phyloP scores from a whole-genome alignment of 2,888 invertebrate genomes.

The Himalopsyche anomala region DNA sequence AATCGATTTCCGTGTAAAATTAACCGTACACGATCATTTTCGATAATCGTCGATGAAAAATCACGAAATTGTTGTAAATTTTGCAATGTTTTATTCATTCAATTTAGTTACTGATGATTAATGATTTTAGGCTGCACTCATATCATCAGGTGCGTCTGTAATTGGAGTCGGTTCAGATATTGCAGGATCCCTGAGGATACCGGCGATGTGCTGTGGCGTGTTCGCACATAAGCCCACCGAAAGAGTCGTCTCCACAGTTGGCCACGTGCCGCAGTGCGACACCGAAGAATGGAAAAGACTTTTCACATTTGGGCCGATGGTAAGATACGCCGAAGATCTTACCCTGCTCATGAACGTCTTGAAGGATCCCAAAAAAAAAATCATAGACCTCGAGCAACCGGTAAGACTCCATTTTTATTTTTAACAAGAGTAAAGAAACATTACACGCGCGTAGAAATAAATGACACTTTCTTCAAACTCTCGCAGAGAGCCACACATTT shows the following conservation, averaged over 20 bases:
- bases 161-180: conserved; percentile 92
- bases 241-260: conserved; percentile 79
- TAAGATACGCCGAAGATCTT: conserved; percentile 91
- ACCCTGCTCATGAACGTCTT: conserved; percentile 84
- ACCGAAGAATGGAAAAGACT: conserved; percentile 81
- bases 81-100: neutral
- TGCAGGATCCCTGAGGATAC: conserved; percentile 92
- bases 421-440: neutral
- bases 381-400: conserved; percentile 71
- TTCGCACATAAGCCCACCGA: conserved; percentile 94
- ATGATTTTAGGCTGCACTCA: conserved; percentile 79
- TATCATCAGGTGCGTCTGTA: conserved; percentile 88
- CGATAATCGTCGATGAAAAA: too few species aligned
- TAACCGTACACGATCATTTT: too few species aligned
- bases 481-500: too few species aligned
- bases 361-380: conserved; percentile 74
- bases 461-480: too few species aligned
- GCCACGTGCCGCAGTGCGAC: conserved; percentile 81
- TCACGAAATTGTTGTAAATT: neutral
- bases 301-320: conserved; percentile 90
- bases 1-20: too few species aligned
- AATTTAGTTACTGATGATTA: conserved; percentile 14
- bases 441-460: too few species aligned
- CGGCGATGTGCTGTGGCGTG: conserved; percentile 92
- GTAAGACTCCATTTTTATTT: neutral